Percentiles rank a stretch among this genome's conserved stretches.
phyloP scores from a whole-genome alignment of 2,113 vertebrate species.

The Archocentrus centrarchus region DNA sequence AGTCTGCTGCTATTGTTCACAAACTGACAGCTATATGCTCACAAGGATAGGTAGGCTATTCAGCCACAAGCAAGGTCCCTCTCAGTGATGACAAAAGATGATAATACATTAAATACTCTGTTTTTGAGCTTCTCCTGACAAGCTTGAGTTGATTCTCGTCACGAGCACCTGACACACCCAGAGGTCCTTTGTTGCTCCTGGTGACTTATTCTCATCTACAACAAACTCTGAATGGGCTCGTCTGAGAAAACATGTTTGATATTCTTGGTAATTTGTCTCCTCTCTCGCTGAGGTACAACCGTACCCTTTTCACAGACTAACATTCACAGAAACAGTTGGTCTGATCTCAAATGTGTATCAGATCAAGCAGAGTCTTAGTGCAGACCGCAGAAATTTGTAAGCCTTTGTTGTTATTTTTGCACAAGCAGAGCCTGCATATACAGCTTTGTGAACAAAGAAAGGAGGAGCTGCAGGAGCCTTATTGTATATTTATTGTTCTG shows the following conservation, averaged over 20 bases:
- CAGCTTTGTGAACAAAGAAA: conserved; percentile 17
- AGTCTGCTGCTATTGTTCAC: conserved; percentile 75
- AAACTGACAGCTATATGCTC: conserved; percentile 53
- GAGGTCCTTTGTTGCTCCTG: conserved; percentile 29
- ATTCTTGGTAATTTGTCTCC: conserved; percentile 48
- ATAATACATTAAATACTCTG: conserved; percentile 53
- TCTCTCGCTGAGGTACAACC: conserved; percentile 18
- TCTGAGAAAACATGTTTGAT: conserved; percentile 51
- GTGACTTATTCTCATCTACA: conserved; percentile 36
- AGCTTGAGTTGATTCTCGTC: conserved; percentile 36
- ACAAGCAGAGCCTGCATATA: not conserved
- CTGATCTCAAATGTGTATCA: conserved; percentile 62
- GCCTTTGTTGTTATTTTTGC: conserved; percentile 65
- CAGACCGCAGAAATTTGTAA: conserved; percentile 46
- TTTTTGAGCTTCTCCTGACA: conserved; percentile 47
- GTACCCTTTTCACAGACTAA: conserved; percentile 21
- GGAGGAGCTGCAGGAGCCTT: conserved; percentile 21
- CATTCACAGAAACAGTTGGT: conserved; percentile 42
- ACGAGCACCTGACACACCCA: conserved; percentile 50
- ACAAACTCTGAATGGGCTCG: conserved; percentile 39
- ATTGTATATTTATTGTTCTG: conserved; percentile 52
- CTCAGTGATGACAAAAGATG: conserved; percentile 68
- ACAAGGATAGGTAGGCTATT: conserved; percentile 51
- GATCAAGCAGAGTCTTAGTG: conserved; percentile 23
- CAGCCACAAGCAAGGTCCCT: conserved; percentile 46